These are phyloP conservation scores for Monomorium pharaonis DNA, from an alignment of 1,140 invertebrate species.

Conservation along the genomic window DNA sequence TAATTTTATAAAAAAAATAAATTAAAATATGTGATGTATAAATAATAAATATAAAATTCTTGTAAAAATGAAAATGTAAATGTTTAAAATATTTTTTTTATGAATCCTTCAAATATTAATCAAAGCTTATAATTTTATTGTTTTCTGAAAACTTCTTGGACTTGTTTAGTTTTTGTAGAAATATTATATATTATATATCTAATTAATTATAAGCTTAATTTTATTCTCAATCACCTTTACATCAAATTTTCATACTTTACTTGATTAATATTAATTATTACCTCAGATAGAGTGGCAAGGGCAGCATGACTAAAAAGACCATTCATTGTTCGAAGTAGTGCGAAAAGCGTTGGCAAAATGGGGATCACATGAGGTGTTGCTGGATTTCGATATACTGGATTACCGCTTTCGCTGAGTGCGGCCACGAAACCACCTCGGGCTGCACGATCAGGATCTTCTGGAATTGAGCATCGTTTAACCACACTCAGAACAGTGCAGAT, in stretches of 20 bases:
- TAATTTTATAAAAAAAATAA: no score
- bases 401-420: constrained; percentile 90
- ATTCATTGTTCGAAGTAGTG: constrained; percentile 91
- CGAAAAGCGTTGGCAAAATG: constrained; percentile 91
- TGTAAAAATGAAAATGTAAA: no score
- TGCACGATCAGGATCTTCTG: constrained; percentile 92
- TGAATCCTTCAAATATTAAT: no score
- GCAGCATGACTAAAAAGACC: constrained; percentile 91
- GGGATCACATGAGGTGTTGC: constrained; percentile 92
- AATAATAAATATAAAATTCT: no score
- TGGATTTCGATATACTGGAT: constrained; percentile 93
- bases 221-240: neutral
- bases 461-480: constrained; percentile 93
- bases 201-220: neutral
- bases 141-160: no score
- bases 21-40: no score
- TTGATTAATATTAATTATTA: constrained; percentile 71
- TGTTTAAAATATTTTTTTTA: no score
- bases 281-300: constrained; percentile 87
- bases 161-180: no score
- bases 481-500: constrained; percentile 92
- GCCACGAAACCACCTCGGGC: constrained; percentile 93
- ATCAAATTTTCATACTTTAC: no score
- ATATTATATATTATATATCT: neutral
- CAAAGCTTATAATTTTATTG: no score